phyloP scores from a whole-genome alignment of 2,888 invertebrate genomes.

The Cerastis leucographa region DNA sequence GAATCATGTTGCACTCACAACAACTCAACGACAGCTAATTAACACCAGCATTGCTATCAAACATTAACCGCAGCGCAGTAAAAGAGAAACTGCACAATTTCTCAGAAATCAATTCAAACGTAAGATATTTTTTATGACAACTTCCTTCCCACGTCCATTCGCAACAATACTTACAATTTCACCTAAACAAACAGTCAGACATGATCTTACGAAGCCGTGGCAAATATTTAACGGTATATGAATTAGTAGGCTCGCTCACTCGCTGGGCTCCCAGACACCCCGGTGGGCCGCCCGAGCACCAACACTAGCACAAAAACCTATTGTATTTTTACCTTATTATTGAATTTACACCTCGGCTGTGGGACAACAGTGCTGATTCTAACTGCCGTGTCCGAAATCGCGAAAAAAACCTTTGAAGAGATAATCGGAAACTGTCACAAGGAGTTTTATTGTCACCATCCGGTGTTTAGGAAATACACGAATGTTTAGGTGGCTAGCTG shows the following conservation, averaged over 20 bases:
- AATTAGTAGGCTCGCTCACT: conserved; percentile 72
- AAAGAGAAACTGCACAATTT: conserved; percentile 80
- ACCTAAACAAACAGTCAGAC: conserved; percentile 83
- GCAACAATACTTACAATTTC: conserved; percentile 81
- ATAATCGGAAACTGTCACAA: conserved; percentile 70
- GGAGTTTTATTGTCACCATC: conserved; percentile 64
- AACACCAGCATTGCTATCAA: conserved; percentile 60
- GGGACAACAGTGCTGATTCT: conserved; percentile 70
- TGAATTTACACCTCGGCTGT: conserved; percentile 83
- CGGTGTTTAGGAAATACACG: conserved; percentile 46
- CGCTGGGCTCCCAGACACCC: conserved; percentile 73
- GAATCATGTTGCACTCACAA: conserved; percentile 26
- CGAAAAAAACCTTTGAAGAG: conserved; percentile 71
- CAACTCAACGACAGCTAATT: conserved; percentile 60
- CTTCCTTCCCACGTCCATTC: conserved; percentile 82
- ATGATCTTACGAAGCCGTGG: conserved; percentile 76
- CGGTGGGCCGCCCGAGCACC: conserved; percentile 73
- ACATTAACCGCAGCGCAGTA: conserved; percentile 70
- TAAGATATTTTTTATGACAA: conserved; percentile 71
- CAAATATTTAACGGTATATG: conserved; percentile 84
- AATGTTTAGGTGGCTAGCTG: conserved; percentile 28
- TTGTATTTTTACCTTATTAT: conserved; percentile 80
- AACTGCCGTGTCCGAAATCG: conserved; percentile 65
- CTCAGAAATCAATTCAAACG: conserved; percentile 78
- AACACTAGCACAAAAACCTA: conserved; percentile 71